These are phyloP conservation scores for Blastomussa wellsi DNA, from an alignment of 92 coral and sea anemone genomes.

Conservation along the genomic window DNA sequence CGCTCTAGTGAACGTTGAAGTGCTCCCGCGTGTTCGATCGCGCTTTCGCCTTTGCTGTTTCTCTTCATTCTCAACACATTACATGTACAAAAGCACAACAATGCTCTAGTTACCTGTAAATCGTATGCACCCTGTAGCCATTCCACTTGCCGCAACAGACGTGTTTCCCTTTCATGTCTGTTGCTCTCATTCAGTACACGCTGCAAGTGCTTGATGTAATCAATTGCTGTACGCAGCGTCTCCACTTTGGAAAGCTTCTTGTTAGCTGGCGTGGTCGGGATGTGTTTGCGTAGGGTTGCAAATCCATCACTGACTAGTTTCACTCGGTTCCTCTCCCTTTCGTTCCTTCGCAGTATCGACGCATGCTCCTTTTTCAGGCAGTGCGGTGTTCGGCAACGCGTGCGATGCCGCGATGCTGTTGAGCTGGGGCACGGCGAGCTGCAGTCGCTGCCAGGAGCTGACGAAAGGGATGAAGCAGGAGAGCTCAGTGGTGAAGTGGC, in stretches of 20 bases:
- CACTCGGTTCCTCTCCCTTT: slow-evolving; percentile 91
- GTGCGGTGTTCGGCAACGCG: slow-evolving; percentile 77
- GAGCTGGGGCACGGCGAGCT: slow-evolving; percentile 57
- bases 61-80: not conserved
- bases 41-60: not conserved
- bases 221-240: slow-evolving; percentile 88
- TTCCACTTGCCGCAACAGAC: slow-evolving; percentile 72
- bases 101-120: slow-evolving; percentile 37
- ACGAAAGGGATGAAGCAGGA: slow-evolving; percentile 59
- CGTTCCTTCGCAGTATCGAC: slow-evolving; percentile 86
- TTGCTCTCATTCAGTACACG: slow-evolving; percentile 83
- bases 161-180: slow-evolving; percentile 70
- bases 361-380: slow-evolving; percentile 82
- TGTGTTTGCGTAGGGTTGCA: slow-evolving; percentile 78
- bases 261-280: slow-evolving; percentile 82
- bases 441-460: slow-evolving; percentile 27
- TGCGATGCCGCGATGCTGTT: slow-evolving; percentile 59
- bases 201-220: slow-evolving; percentile 87
- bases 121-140: slow-evolving; percentile 63
- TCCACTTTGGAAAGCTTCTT: slow-evolving; percentile 96
- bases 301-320: slow-evolving; percentile 97
- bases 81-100: slow-evolving; percentile 22
- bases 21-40: not conserved
- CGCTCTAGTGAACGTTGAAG: not conserved
- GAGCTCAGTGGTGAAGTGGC: slow-evolving; percentile 68